These are phyloP conservation scores for Tragelaphus scriptus DNA, from an alignment of 2,113 vertebrate species.

Conservation along the genomic window DNA sequence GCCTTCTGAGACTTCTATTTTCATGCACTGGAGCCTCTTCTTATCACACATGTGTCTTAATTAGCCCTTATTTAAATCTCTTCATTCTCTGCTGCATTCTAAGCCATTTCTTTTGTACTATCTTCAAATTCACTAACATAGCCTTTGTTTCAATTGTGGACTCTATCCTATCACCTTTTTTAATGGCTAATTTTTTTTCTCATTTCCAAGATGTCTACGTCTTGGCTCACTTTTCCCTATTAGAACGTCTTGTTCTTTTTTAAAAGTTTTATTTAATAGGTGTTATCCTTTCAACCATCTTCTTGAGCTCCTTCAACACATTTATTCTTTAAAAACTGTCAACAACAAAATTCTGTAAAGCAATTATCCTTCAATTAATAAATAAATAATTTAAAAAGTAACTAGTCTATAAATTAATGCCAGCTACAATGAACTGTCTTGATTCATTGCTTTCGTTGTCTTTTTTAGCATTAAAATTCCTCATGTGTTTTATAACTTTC, in stretches of 20 bases:
- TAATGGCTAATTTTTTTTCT: background rate
- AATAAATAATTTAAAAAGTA: background rate
- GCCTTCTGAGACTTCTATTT: background rate
- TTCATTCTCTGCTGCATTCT: background rate
- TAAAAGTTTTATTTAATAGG: background rate
- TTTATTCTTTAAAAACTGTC: slow-evolving; percentile 22
- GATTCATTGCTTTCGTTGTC: background rate
- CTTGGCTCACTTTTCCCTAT: background rate
- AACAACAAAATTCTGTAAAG: background rate
- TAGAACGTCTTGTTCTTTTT: background rate
- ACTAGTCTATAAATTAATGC: background rate
- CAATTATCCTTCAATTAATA: background rate
- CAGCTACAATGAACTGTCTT: background rate
- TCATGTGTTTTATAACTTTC: background rate
- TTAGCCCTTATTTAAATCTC: background rate
- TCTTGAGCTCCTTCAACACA: background rate
- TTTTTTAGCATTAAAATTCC: background rate
- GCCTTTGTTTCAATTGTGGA: background rate
- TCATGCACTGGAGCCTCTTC: background rate
- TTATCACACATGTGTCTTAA: background rate
- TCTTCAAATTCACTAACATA: slow-evolving; percentile 3
- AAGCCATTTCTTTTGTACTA: background rate
- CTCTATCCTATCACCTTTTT: background rate
- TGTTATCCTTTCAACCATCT: background rate
- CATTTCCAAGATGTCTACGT: background rate